A percentile compares a stretch with the other conserved stretches of the same genome.
Conservation (phyloP, 2,113 vertebrate genomes). For the Kobus ellipsiprymnus region DNA sequence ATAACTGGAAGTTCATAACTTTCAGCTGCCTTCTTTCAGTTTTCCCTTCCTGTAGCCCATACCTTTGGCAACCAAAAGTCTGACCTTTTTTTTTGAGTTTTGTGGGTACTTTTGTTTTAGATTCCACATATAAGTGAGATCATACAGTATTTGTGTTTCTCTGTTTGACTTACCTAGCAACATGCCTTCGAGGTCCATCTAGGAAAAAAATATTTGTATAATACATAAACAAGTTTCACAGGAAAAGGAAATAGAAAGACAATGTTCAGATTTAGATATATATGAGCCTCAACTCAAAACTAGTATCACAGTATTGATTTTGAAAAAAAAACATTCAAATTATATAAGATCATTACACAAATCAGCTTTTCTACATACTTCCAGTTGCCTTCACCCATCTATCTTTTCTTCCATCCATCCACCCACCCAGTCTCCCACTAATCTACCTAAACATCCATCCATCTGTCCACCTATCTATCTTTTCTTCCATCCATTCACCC, state of each 20-base stretch:
- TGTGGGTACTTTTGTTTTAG: too few relatives aligned
- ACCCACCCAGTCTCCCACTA: not conserved
- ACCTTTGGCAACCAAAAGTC: too few relatives aligned
- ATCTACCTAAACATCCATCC: not conserved
- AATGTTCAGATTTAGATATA: not conserved
- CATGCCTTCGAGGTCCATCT: not conserved
- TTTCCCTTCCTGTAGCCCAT: too few relatives aligned
- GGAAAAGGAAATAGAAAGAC: not conserved
- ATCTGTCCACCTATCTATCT: too few relatives aligned
- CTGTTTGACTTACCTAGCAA: not conserved
- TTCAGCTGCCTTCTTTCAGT: too few relatives aligned
- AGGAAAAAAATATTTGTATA: not conserved
- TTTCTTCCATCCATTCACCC: not conserved
- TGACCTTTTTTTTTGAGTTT: too few relatives aligned
- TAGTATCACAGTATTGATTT: not conserved
- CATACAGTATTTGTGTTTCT: not conserved
- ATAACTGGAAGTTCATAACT: too few relatives aligned
- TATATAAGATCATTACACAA: not conserved
- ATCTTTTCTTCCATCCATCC: not conserved
- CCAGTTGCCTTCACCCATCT: not conserved
- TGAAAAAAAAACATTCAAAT: not conserved
- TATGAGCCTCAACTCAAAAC: not conserved
- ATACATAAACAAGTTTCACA: not conserved
- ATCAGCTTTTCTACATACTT: not conserved
- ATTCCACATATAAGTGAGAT: too few relatives aligned